phyloP scores from a whole-genome alignment of 2,888 invertebrate species.

The Nemapogon koenigi region DNA sequence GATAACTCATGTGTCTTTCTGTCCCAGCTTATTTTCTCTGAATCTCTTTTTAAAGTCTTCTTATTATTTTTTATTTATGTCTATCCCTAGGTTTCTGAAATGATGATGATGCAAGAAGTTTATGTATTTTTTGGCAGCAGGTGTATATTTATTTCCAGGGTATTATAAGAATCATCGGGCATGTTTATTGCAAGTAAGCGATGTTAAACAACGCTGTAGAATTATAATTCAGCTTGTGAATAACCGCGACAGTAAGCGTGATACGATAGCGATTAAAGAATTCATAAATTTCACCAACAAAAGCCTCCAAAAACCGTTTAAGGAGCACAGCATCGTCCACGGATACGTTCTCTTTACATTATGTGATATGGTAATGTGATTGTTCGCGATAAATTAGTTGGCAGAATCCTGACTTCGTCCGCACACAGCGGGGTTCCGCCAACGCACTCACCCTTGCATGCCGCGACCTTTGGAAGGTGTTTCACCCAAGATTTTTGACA shows the following conservation, averaged over 20 bases:
- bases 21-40: too few species aligned
- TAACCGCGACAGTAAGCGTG: constrained; percentile 36
- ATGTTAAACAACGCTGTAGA: constrained; percentile 35
- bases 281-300: constrained; percentile 59
- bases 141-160: too few species aligned
- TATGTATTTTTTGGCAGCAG: too few species aligned
- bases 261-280: constrained; percentile 44
- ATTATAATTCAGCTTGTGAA: constrained; percentile 33
- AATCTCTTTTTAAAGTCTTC: too few species aligned
- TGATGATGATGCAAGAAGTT: too few species aligned
- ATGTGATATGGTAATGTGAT: constrained; percentile 62
- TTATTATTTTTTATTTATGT: too few species aligned
- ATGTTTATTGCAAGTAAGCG: constrained; percentile 34
- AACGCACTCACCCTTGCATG: constrained; percentile 34
- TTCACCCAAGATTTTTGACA: constrained; percentile 9
- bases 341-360: constrained; percentile 54
- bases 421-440: constrained; percentile 43
- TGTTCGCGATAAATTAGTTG: constrained; percentile 58
- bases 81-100: too few species aligned
- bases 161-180: too few species aligned
- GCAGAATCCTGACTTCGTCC: constrained; percentile 31
- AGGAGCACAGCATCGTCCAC: constrained; percentile 34
- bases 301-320: constrained; percentile 57
- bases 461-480: constrained; percentile 5
- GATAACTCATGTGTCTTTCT: too few species aligned